A percentile compares a stretch with the other conserved stretches of the same genome.
These are phyloP conservation scores for Menura novaehollandiae DNA, from an alignment of 2,113 vertebrate species.

Conservation along the genomic window DNA sequence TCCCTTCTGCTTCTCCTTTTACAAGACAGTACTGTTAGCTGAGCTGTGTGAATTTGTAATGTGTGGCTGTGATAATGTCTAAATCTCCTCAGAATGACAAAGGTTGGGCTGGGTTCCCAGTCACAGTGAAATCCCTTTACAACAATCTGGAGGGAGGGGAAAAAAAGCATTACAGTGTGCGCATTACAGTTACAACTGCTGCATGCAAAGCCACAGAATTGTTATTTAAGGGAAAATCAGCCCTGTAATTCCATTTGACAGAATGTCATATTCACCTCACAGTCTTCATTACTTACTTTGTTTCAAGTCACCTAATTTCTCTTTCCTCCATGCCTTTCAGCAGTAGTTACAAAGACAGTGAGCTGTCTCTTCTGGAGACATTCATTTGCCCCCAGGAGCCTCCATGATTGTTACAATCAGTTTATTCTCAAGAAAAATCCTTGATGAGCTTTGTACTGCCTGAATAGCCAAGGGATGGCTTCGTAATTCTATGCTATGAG, in stretches of 20 bases:
- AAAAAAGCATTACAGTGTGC: neutral
- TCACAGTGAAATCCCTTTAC: neutral
- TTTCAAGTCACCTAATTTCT: neutral
- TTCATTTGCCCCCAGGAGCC: neutral
- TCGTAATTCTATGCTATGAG: neutral
- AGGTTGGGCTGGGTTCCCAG: neutral
- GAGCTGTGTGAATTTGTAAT: neutral
- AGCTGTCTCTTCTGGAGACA: neutral
- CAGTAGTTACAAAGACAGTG: neutral
- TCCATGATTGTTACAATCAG: neutral
- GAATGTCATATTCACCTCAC: neutral
- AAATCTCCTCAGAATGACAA: neutral
- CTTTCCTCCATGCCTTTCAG: neutral
- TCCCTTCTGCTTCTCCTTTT: neutral
- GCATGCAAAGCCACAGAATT: neutral
- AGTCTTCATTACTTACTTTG: neutral
- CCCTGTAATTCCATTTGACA: neutral
- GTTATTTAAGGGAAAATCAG: neutral
- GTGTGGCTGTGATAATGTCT: neutral
- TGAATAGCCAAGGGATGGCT: neutral
- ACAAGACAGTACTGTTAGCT: neutral
- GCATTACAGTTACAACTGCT: neutral
- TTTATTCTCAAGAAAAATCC: neutral
- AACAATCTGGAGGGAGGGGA: neutral
- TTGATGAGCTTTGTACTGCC: neutral